Base-by-base conservation (phyloP, 1,140 invertebrate species). In the Trypoxylus dichotomus region DNA sequence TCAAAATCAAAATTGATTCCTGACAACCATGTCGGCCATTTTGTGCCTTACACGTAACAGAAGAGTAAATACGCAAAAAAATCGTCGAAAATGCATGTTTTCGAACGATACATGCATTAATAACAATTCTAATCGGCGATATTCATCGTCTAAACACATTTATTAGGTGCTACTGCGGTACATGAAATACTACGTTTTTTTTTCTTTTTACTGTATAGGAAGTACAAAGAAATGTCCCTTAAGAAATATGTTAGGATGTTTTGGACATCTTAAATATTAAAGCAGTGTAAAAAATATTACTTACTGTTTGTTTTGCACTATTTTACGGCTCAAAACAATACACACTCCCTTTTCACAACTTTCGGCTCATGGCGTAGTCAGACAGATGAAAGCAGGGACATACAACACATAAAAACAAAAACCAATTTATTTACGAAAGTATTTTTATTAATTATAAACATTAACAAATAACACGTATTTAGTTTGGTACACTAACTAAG, bases 1-100 rank as follows among this genome's bases (percentile, higher is more conserved):
- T 82, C 80, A 83, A 81, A 82, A 79, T 76, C 78, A 81, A 83
- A 85, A 84, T 84, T 85, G 83, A 85, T 84, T 85, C 82, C 79
- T 83, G 81, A 82, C 81, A 79, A 77, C 29, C 37, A 74, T 74
- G 82, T 84, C 83, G 82, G 82, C 82, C 82, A 85, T 85, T 83
- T 85, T 84, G 83, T 73, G 73, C 32, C 58, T 63, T 77, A 74
- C 47, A 74, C 41, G 25, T 74, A 77, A 72, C 29, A 75, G 74
- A 32, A 54, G 74, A 43, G 25, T 54, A 75, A 75, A 75, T 75
- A 75, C 60, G 24, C 24, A 27, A 29, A 68, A 68, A 68, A 68
- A 7, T 68, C 60, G 21, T 27, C 21, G 1, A 68, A 68, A 68
- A 68, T 11, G 21, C 21, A 19, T 24, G 2, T 68, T 68, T 68